Conservation (phyloP, 2,113 vertebrate species). For the Chloebia gouldiae region DNA sequence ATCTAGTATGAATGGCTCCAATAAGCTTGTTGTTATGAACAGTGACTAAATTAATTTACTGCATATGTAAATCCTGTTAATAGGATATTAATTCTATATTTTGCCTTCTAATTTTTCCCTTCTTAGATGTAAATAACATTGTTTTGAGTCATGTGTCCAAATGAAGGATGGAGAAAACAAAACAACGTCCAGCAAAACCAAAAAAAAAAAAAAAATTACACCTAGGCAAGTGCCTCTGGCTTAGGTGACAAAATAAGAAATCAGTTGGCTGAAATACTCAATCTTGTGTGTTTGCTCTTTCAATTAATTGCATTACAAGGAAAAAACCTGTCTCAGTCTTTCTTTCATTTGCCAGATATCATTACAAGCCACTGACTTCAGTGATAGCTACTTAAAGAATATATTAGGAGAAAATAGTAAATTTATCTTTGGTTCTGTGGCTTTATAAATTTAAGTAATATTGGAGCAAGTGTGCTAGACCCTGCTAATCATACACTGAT, state of each 20-base stretch:
- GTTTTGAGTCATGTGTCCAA: background rate
- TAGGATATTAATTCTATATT: slow-evolving; percentile 1
- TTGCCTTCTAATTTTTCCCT: background rate
- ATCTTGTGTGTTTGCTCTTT: background rate
- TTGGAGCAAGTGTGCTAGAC: background rate
- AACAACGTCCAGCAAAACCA: background rate
- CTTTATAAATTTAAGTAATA: background rate
- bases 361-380: background rate
- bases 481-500: background rate
- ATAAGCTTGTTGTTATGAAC: background rate
- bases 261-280: background rate
- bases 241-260: background rate
- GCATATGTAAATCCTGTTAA: background rate
- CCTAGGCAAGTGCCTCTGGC: background rate
- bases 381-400: background rate
- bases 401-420: background rate
- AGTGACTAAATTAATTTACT: background rate
- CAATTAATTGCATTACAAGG: slow-evolving; percentile 12
- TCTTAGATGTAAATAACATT: background rate
- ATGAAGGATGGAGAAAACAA: background rate
- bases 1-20: background rate
- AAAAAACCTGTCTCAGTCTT: background rate
- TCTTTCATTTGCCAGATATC: background rate
- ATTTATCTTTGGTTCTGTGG: background rate
- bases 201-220: background rate